These are phyloP conservation scores for Thunnus thynnus DNA, from an alignment of 2,113 vertebrate genomes.

Conservation along the genomic window DNA sequence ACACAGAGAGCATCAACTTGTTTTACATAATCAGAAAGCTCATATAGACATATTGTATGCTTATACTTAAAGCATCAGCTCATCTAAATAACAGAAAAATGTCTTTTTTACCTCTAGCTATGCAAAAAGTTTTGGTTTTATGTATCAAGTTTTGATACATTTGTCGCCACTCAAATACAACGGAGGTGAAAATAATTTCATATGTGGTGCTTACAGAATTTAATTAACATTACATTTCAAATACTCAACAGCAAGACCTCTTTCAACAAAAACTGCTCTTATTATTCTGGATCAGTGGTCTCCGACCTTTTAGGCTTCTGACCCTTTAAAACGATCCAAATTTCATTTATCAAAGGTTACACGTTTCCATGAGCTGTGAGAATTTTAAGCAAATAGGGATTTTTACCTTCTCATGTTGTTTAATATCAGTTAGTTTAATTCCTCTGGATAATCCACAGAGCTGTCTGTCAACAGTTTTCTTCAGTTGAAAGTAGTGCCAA, in stretches of 20 bases:
- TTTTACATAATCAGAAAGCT: constrained; percentile 1
- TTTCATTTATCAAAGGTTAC: background rate
- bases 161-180: background rate
- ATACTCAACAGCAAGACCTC: background rate
- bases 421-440: background rate
- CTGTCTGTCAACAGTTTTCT: no score
- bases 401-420: background rate
- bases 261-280: background rate
- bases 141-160: background rate
- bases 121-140: background rate
- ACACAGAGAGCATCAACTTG: background rate
- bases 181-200: background rate
- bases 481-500: no score
- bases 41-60: background rate
- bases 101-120: no score
- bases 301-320: background rate
- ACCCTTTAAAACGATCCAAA: background rate
- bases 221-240: background rate
- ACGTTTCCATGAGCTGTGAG: background rate
- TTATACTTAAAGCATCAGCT: background rate
- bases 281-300: background rate
- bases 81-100: no score
- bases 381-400: background rate
- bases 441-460: background rate
- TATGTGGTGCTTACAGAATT: background rate